phyloP scores from a whole-genome alignment of 1,140 invertebrate genomes.

The Procambarus clarkii region DNA sequence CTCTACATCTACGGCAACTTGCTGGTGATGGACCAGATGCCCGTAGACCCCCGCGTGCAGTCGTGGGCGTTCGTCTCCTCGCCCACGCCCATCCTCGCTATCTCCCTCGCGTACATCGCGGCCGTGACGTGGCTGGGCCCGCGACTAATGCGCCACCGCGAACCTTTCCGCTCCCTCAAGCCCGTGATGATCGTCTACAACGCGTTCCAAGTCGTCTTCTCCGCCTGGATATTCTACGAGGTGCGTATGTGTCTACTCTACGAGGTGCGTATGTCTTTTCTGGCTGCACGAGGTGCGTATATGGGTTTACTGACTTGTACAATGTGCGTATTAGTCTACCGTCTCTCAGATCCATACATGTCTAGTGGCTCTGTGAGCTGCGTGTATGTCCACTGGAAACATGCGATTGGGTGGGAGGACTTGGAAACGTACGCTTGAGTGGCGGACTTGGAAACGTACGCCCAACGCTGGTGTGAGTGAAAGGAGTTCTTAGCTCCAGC shows the following conservation, averaged over 20 bases:
- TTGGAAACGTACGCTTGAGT: too few relatives aligned
- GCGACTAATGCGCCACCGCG: slow-evolving; percentile 50
- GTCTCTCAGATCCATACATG: too few relatives aligned
- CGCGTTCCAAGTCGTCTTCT: slow-evolving; percentile 64
- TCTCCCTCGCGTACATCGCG: slow-evolving; percentile 57
- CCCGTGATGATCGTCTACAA: slow-evolving; percentile 64
- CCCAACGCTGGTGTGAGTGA: too few relatives aligned
- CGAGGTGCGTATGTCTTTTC: too few relatives aligned
- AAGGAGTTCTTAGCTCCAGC: too few relatives aligned
- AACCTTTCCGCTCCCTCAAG: slow-evolving; percentile 53
- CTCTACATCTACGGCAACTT: slow-evolving; percentile 60
- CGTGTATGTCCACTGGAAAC: too few relatives aligned
- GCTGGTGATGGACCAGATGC: slow-evolving; percentile 33
- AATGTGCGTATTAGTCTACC: too few relatives aligned
- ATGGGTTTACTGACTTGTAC: too few relatives aligned
- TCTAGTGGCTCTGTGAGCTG: too few relatives aligned
- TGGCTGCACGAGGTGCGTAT: too few relatives aligned
- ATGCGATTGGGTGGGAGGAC: too few relatives aligned
- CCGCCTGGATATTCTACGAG: slow-evolving; percentile 58
- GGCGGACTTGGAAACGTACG: too few relatives aligned
- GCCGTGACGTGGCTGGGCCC: slow-evolving; percentile 53
- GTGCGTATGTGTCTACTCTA: slow-evolving; percentile 21
- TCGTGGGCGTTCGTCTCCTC: slow-evolving; percentile 45
- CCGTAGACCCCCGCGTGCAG: slow-evolving; percentile 42
- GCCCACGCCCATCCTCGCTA: slow-evolving; percentile 36